Base-by-base conservation (phyloP, 2,113 vertebrate species). In the Trematocara stigmaticum region DNA sequence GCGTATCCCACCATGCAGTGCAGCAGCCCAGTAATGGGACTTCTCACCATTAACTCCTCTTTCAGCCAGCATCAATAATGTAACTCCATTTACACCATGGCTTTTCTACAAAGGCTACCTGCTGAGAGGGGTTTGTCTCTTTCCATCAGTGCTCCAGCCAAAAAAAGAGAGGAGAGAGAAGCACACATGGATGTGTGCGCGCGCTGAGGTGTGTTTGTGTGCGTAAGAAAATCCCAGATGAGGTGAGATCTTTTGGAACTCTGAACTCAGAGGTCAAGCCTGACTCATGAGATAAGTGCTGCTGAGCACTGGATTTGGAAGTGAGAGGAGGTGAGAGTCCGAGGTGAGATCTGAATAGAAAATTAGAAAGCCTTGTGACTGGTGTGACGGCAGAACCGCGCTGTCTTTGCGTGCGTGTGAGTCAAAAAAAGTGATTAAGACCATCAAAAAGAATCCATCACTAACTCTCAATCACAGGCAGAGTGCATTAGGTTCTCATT, bases 61-160 rank as follows among this genome's bases (percentile, higher is more conserved):
- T 93, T 92, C 89, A 90, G 84, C 45, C 69, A 10, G 78, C 90
- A 93, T 94, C 80, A 91, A 92, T 94, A 93, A 94, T 93, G 88
- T 83, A 92, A 86, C 82, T 89, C 90, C 92, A 93, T 94, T 94
- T 92, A 93, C 89, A 90, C 87, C 81, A 47, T 7, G 29, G 79
- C 82, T 82, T 84, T 79, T 64, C 82, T 74, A 90, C 90, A 92
- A 61, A 88, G 84, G 53, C 76, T 16, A 51, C 38, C 86, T 61
- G 34, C 84, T 69, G 82, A 91, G 83, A 53, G 35, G 59, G 84
- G 74, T 53, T 64, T 90, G 88, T 89, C 69, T 88, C 76, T 66
- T 56, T 90, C 87, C 69, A 83, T 91, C 82, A 88, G 81, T 10
- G 45, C 57, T 86, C n/a, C 6, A 83, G 59, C 16, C 81, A 57